Evolutionary conservation across 2,888 invertebrate genomes (phyloP), one percentile per base, ranked within the genome.

Genomic region (Creontiades dilutus): DNA sequence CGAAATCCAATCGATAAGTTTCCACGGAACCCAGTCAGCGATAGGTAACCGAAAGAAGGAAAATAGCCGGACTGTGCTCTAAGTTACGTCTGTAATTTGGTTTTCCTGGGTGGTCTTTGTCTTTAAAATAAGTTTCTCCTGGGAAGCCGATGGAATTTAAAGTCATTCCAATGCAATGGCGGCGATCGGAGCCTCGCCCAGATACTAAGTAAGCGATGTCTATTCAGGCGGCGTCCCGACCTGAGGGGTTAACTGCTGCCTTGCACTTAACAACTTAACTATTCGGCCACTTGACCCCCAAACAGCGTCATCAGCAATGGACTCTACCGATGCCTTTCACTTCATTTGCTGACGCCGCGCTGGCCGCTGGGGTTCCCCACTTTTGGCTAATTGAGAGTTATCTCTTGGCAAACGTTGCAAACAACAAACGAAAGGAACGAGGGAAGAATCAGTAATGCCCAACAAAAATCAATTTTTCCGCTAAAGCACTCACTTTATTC

Each of bases 141-240:
- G 47, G 86, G 75, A 75, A n/a, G 86, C 86, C 68, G 76, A 75
- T 86, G 75, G 86, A 86, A 86, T 86, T 86, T 68, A 86, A 86
- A 86, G 55, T 86, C 86, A 75, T 47, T 86, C 48, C 86, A 86
- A 55, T 55, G 75, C 75, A 16, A 82, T 82, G 86, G 46, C 19
- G 75, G 75, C 27, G 75, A 46, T 37, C 46, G 68, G 68, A 68
- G 86, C 68, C 16, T 27, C 75, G 68, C 48, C 86, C 27, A 68
- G 37, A 75, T 86, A 86, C 86, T 75, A 86, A 86, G 46, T 75
- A 86, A 48, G 68, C 86, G 75, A 86, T 86, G 86, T 75, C 86
- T 86, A 86, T 85, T 85, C 85, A 85, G 85, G 85, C 37, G 37
- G 85, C 57, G 85, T 85, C 61, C 85, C 85, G 27, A 37, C 37